phyloP scores from a whole-genome alignment of 2,888 invertebrate species.

The Nudaria mundana region DNA sequence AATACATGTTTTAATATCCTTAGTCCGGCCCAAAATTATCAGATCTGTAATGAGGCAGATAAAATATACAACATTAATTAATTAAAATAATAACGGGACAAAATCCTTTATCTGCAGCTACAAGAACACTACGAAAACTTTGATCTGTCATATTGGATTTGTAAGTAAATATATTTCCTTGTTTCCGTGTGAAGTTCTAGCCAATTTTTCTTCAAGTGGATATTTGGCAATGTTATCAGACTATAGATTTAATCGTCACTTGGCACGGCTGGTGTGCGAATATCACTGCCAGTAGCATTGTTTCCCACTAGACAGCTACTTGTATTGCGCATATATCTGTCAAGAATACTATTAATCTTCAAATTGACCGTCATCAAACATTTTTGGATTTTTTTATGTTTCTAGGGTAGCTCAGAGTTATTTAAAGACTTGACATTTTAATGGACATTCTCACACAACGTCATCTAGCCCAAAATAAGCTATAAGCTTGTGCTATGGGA shows the following conservation, averaged over 20 bases:
- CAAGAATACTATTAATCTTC: conserved; percentile 69
- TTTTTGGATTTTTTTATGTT: conserved; percentile 20
- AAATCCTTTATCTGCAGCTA: too few species aligned
- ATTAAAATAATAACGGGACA: too few species aligned
- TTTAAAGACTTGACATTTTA: too few species aligned
- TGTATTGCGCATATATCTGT: conserved; percentile 58
- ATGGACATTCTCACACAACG: too few species aligned
- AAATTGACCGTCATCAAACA: conserved; percentile 21
- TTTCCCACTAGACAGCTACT: conserved; percentile 46
- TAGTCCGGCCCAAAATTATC: too few species aligned
- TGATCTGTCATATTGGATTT: conserved; percentile 10
- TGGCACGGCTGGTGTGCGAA: conserved; percentile 47
- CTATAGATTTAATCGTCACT: conserved; percentile 48
- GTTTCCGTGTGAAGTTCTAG: conserved; percentile 25
- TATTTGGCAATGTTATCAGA: conserved; percentile 50
- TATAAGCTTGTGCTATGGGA: too few species aligned
- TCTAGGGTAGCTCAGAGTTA: not conserved
- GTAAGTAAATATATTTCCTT: conserved; percentile 10
- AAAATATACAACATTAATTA: too few species aligned
- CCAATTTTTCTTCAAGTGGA: conserved; percentile 34
- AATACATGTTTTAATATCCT: too few species aligned
- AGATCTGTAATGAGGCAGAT: too few species aligned
- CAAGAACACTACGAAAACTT: not conserved
- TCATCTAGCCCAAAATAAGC: too few species aligned
- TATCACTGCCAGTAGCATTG: conserved; percentile 42